These are phyloP conservation scores for Enoplosus armatus DNA, from an alignment of 2,797 vertebrate genomes.

Conservation along the genomic window DNA sequence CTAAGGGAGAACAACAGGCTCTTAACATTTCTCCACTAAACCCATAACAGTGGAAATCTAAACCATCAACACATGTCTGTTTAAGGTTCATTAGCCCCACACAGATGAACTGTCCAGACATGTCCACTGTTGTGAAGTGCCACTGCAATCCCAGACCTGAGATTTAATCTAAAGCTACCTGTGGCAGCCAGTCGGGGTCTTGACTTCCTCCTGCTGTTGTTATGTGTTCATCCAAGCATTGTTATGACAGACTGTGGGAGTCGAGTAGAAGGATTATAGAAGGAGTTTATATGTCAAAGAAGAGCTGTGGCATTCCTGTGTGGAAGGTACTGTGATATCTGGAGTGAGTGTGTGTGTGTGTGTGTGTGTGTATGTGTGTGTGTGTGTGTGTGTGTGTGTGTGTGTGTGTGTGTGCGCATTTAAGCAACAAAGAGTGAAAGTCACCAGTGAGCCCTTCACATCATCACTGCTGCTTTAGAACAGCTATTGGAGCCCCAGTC, in stretches of 20 bases:
- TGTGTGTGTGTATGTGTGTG: constrained; percentile 35
- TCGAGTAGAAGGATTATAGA: constrained; percentile 29
- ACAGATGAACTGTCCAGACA: constrained; percentile 18
- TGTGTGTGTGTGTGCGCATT: constrained; percentile 29
- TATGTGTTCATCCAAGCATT: constrained; percentile 32
- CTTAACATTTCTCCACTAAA: constrained; percentile 2
- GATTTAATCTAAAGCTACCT: constrained; percentile 27
- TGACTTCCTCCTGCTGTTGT: constrained; percentile 42
- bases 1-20: constrained; percentile 1
- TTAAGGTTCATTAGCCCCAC: constrained; percentile 42
- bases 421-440: constrained; percentile 46
- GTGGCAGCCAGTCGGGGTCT: background rate
- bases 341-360: constrained; percentile 7
- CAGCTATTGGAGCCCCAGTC: background rate
- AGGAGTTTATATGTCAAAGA: constrained; percentile 37
- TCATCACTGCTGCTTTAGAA: constrained; percentile 14
- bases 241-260: background rate
- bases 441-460: constrained; percentile 30
- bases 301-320: constrained; percentile 8
- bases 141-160: constrained; percentile 28
- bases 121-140: constrained; percentile 28
- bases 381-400: no score
- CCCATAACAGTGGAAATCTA: constrained; percentile 8
- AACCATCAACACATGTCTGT: constrained; percentile 34
- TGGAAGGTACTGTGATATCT: constrained; percentile 32